Evolutionary conservation across 2,113 vertebrate genomes (phyloP).

Genomic region (Sphyrna mokarran): DNA sequence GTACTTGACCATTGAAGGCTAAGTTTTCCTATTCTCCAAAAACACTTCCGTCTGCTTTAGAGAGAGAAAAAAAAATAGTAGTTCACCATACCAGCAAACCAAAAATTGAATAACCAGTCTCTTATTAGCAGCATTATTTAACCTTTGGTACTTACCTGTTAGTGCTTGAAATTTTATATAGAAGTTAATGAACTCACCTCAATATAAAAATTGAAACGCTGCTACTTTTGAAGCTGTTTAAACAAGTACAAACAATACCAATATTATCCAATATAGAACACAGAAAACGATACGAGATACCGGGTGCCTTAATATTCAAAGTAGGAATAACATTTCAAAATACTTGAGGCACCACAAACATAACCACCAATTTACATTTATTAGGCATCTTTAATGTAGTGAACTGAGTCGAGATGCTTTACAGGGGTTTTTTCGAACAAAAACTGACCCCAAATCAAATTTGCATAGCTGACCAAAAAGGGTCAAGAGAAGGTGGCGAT

Average conservation of each 20-base stretch:
- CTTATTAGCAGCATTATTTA: neutral
- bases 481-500: no score
- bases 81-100: neutral
- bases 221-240: neutral
- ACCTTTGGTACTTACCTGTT: neutral
- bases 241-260: neutral
- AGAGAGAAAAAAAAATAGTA: neutral
- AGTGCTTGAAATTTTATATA: neutral
- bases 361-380: no score
- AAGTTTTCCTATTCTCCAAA: neutral
- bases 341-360: neutral
- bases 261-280: neutral
- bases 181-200: neutral
- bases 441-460: neutral
- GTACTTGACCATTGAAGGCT: neutral
- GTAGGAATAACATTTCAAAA: neutral
- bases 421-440: neutral
- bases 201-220: neutral
- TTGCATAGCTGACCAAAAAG: neutral
- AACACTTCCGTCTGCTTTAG: neutral
- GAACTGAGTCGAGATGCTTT: neutral
- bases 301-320: neutral
- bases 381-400: neutral
- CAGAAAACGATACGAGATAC: neutral
- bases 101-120: neutral